Conservation (phyloP, 2,888 invertebrate species). For the Dicranocentrus wangi region DNA sequence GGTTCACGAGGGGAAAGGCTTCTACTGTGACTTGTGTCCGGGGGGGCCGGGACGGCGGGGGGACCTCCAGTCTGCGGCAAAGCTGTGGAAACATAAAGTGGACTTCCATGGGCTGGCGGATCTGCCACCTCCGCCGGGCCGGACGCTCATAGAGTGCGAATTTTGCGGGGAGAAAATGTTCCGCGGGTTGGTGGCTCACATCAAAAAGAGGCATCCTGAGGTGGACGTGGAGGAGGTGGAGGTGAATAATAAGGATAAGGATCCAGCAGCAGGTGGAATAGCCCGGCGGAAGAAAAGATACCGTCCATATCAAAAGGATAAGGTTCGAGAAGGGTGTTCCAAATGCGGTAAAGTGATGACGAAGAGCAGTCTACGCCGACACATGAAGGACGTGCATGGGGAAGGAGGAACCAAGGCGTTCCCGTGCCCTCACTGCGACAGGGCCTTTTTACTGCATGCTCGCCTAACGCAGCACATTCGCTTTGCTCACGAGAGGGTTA, state of each 20-base stretch:
- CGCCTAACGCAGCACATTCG: too few species aligned
- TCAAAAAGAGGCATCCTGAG: constrained; percentile 21
- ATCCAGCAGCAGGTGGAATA: too few species aligned
- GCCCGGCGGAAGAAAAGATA: too few species aligned
- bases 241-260: too few species aligned
- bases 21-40: constrained; percentile 11
- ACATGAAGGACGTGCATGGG: background rate
- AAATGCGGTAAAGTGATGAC: background rate
- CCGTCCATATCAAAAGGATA: too few species aligned
- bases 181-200: background rate
- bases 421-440: too few species aligned
- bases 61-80: background rate
- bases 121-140: background rate
- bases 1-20: background rate
- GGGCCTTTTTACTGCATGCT: too few species aligned
- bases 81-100: constrained; percentile 19
- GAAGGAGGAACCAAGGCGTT: background rate
- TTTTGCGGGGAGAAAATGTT: constrained; percentile 15
- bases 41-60: too few species aligned
- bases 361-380: background rate
- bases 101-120: background rate
- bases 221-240: background rate
- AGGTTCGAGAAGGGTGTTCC: too few species aligned
- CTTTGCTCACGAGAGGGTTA: too few species aligned
- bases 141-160: background rate